These are phyloP conservation scores for Choloepus hoffmanni DNA, from an alignment of 2,113 vertebrate species.

Conservation along the genomic window DNA sequence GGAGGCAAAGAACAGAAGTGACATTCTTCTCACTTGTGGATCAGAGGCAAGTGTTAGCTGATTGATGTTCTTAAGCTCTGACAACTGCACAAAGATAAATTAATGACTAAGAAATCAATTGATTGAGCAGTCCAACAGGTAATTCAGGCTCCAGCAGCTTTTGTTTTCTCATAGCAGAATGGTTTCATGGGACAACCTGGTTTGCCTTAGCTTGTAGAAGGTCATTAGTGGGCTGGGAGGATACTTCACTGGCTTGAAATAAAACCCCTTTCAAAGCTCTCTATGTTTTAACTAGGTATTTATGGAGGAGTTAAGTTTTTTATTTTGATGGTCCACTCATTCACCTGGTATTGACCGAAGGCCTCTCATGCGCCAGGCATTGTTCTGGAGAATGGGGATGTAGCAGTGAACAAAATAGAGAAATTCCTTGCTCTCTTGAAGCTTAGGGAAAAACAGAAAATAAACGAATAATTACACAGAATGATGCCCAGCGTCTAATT, in stretches of 20 bases:
- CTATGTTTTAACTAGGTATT: not conserved
- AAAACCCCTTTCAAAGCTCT: slow-evolving; percentile 51
- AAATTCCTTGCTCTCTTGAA: not conserved
- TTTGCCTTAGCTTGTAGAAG: slow-evolving; percentile 72
- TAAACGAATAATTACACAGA: not conserved
- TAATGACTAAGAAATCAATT: not conserved
- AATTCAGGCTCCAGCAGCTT: not conserved
- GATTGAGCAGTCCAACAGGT: not conserved
- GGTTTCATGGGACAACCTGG: slow-evolving; percentile 66
- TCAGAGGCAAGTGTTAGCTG: not conserved
- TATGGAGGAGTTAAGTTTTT: not conserved
- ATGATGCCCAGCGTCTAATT: not conserved
- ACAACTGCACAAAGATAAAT: not conserved
- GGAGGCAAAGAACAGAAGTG: not conserved
- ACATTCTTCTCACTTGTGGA: not conserved
- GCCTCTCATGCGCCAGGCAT: not conserved
- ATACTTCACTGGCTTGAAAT: slow-evolving; percentile 58
- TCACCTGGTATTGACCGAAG: not conserved
- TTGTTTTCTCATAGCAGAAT: not conserved
- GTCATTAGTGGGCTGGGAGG: slow-evolving; percentile 58
- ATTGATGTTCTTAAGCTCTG: not conserved
- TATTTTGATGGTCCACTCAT: not conserved
- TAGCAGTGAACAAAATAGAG: not conserved
- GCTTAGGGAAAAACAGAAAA: not conserved
- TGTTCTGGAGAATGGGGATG: not conserved